A percentile compares a stretch with the other conserved stretches of the same genome.
These are phyloP conservation scores for Endomychus coccineus DNA, from an alignment of 2,888 invertebrate genomes.

Conservation along the genomic window DNA sequence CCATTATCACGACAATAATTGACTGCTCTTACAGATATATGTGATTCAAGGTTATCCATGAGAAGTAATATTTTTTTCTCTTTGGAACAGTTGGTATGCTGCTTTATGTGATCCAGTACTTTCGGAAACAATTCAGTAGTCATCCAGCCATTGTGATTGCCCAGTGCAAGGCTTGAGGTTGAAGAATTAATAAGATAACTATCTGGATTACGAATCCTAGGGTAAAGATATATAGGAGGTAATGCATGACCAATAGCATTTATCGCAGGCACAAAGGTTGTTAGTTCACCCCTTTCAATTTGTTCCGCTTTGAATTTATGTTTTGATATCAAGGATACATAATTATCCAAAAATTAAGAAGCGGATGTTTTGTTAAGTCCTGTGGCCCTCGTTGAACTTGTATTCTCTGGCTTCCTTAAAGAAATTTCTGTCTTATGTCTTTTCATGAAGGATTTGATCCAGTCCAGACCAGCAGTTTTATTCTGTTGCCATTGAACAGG, in stretches of 20 bases:
- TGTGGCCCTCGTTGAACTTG: conserved; percentile 18
- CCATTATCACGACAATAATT: conserved; percentile 33
- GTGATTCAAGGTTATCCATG: conserved; percentile 34
- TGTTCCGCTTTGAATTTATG: conserved; percentile 10
- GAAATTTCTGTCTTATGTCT: too few species aligned
- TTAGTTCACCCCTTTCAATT: conserved; percentile 10
- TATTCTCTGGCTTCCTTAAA: too few species aligned
- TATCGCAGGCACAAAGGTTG: conserved; percentile 12
- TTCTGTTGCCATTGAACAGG: conserved; percentile 8
- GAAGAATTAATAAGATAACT: conserved; percentile 17
- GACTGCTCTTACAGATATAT: conserved; percentile 29
- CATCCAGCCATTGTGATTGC: conserved; percentile 15
- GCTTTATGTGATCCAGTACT: conserved; percentile 27
- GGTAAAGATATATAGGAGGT: conserved; percentile 15
- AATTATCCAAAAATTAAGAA: conserved; percentile 15
- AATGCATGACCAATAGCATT: conserved; percentile 12
- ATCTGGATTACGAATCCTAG: conserved; percentile 11
- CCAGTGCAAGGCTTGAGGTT: conserved; percentile 15
- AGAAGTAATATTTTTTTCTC: conserved; percentile 25
- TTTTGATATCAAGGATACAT: conserved; percentile 3
- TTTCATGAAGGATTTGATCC: conserved; percentile 19
- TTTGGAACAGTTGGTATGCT: conserved; percentile 18
- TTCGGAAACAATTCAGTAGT: too few species aligned
- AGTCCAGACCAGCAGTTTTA: too few species aligned
- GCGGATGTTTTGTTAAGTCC: conserved; percentile 14